These are phyloP conservation scores for Champsocephalus esox DNA, from an alignment of 2,797 vertebrate species.

Conservation along the genomic window DNA sequence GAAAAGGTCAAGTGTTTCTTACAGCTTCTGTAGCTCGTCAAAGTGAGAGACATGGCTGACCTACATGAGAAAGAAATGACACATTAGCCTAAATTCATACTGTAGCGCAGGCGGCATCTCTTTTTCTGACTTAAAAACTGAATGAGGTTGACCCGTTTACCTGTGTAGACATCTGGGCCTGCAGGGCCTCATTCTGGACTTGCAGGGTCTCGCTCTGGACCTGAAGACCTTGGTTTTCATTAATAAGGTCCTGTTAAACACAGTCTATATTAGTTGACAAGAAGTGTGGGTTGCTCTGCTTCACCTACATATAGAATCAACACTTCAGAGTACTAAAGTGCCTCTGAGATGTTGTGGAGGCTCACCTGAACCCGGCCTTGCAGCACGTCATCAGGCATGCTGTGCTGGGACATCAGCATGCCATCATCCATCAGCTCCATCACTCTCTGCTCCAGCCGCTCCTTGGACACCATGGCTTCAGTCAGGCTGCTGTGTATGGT, in stretches of 20 bases:
- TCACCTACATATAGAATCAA: not conserved
- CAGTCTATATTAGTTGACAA: not conserved
- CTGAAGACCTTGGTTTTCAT: constrained; percentile 93
- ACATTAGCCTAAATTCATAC: constrained; percentile 24
- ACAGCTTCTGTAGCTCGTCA: constrained; percentile 98
- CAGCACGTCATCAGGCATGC: constrained; percentile 89
- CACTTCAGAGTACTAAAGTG: not conserved
- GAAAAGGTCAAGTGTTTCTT: constrained; percentile 56
- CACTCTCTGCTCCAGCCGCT: constrained; percentile 94
- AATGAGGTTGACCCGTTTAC: constrained; percentile 75
- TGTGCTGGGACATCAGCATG: constrained; percentile 87
- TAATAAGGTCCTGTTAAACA: constrained; percentile 90
- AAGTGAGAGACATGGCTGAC: constrained; percentile 91
- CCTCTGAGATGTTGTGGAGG: no score
- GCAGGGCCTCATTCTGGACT: constrained; percentile 89
- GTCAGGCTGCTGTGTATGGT: constrained; percentile 93
- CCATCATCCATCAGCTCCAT: constrained; percentile 88
- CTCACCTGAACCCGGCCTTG: constrained; percentile 89
- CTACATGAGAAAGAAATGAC: constrained; percentile 77
- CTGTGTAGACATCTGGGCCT: constrained; percentile 93
- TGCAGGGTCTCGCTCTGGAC: constrained; percentile 91
- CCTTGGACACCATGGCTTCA: constrained; percentile 93
- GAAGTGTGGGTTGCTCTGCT: not conserved
- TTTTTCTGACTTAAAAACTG: constrained; percentile 1
- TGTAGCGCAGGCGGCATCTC: not conserved